Evolutionary conservation across 2,797 vertebrate species (phyloP), one percentile per base, ranked within the genome.

Genomic region (Pangasius larnaudii): DNA sequence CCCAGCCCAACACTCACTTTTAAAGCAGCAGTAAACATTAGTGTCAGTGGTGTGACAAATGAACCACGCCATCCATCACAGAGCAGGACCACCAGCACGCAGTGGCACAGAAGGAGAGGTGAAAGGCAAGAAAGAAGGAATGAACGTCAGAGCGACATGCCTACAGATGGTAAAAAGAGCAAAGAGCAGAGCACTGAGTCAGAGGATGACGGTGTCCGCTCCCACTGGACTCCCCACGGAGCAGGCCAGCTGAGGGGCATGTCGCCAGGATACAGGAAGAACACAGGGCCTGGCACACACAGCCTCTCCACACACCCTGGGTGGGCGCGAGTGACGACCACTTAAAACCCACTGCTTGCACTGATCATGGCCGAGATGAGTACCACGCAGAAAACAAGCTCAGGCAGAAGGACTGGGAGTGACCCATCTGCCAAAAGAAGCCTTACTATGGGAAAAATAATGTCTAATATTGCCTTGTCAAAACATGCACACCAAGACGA

Each of bases 11-110:
- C 46, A 11, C 85, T 74, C 16, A 0, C 56, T 77, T 92, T 94
- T 89, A 90, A 84, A 88, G 87, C 82, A 85, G 75, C 86, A 56
- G 85, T n/a, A 13, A 90, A 91, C 91, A 94, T 94, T 94, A 91
- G 91, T 91, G 91, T 91, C 92, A 89, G 85, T 4, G 82, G 75
- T 86, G 90, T 93, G 92, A 95, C 91, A 91, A 91, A 94, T 84
- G 89, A 86, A 83, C 39, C 86, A 67, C 11, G 27, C 63, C 89
- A 93, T 94, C 92, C 88, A 93, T 93, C 91, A 93, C 82, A 82
- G 88, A 88, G 82, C 74, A 89, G 86, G 93, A 94, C 94, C 93
- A 94, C 95, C 94, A 71, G 87, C 59, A 93, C 87, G 86, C 91
- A 89, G 89, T 53, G 58, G 90, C 46, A 89, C 53, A 75, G 63